Conservation (phyloP, 2,113 vertebrate genomes). For the Petaurus breviceps region DNA sequence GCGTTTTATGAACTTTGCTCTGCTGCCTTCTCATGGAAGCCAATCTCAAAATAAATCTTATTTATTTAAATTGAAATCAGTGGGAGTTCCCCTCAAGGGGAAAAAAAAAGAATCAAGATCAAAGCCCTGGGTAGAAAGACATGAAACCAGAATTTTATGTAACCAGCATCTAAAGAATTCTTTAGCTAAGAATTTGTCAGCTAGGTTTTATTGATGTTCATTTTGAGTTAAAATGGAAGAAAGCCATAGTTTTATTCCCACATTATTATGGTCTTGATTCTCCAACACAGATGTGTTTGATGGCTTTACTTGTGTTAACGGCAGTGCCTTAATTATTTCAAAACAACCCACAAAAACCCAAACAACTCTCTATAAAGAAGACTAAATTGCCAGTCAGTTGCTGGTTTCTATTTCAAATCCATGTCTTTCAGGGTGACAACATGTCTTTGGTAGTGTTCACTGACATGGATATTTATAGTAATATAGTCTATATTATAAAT, state of each 20-base stretch:
- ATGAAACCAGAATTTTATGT: constrained; percentile 9
- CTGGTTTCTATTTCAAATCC: background rate
- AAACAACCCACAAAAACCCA: background rate
- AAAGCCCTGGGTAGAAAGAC: constrained; percentile 57
- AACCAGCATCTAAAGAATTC: constrained; percentile 16
- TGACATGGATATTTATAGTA: background rate
- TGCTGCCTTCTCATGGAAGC: constrained; percentile 5
- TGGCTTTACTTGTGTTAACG: constrained; percentile 21
- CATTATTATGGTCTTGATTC: constrained; percentile 28
- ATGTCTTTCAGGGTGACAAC: background rate
- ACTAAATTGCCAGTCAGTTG: background rate
- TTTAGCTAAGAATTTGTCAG: constrained; percentile 27
- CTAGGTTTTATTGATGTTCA: constrained; percentile 40
- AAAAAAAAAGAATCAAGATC: constrained; percentile 16
- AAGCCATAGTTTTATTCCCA: constrained; percentile 34
- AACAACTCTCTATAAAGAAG: background rate
- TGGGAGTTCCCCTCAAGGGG: constrained; percentile 31
- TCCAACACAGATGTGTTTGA: background rate
- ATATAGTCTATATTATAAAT: background rate
- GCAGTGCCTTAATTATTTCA: constrained; percentile 26
- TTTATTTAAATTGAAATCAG: constrained; percentile 58
- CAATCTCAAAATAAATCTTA: constrained; percentile 38
- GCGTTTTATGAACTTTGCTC: background rate
- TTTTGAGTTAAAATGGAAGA: constrained; percentile 13
- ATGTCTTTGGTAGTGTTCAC: background rate